Percentiles rank a stretch among this genome's conserved stretches.
Conservation (phyloP, 2,888 invertebrate genomes). For the Nomada fucata region DNA sequence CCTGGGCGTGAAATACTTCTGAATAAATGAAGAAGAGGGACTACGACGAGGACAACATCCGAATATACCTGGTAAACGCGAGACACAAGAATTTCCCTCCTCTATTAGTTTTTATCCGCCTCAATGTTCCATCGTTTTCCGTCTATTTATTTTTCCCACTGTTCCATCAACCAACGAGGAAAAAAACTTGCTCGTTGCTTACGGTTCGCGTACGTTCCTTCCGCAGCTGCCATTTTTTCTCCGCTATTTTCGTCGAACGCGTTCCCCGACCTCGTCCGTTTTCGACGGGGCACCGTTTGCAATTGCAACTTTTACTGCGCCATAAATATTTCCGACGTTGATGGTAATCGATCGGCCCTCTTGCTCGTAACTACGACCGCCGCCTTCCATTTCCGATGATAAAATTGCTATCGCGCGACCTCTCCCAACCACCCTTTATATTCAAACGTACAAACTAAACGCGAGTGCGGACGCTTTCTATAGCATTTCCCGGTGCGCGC, state of each 20-base stretch:
- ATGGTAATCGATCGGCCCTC: slow-evolving; percentile 51
- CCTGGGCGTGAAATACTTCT: slow-evolving; percentile 10
- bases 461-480: too few species aligned
- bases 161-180: background rate
- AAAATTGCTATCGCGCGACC: slow-evolving; percentile 19
- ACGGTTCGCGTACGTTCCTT: background rate
- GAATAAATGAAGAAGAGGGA: slow-evolving; percentile 28
- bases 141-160: background rate
- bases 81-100: slow-evolving; percentile 24
- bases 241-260: background rate
- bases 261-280: background rate
- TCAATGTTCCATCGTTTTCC: background rate
- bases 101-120: slow-evolving; percentile 6
- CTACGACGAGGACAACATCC: slow-evolving; percentile 2
- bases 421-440: background rate
- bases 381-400: slow-evolving; percentile 34
- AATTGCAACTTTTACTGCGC: slow-evolving; percentile 57
- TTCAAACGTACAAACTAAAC: background rate
- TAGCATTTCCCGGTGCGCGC: too few species aligned
- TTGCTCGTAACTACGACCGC: slow-evolving; percentile 17
- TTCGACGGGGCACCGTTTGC: slow-evolving; percentile 23
- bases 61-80: slow-evolving; percentile 13
- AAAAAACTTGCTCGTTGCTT: slow-evolving; percentile 9
- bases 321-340: slow-evolving; percentile 62
- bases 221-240: background rate